Evolutionary conservation across 1,140 invertebrate species (phyloP).

Genomic region (Procambarus virginalis): DNA sequence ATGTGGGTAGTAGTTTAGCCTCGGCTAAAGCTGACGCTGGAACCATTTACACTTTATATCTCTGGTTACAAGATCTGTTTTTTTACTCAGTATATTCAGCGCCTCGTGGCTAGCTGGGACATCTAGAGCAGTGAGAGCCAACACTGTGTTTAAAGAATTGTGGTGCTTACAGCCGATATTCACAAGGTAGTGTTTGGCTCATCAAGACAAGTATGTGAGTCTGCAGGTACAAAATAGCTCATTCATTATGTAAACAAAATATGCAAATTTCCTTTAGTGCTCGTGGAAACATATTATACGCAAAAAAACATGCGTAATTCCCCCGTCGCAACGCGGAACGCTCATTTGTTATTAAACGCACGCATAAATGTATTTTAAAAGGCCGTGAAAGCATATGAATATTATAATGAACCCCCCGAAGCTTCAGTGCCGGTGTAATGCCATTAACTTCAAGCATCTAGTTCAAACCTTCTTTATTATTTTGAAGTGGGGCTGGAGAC

Average conservation of each 20-base stretch:
- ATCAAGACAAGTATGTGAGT: background rate
- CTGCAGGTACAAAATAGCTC: background rate
- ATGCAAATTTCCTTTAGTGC: conserved; percentile 1
- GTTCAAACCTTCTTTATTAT: background rate
- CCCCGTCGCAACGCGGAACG: background rate
- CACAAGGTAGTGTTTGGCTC: too few relatives aligned
- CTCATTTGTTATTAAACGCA: background rate
- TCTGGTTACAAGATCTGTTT: too few relatives aligned
- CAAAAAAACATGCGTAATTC: background rate
- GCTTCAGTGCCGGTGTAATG: background rate
- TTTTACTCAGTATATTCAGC: too few relatives aligned
- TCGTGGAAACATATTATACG: background rate
- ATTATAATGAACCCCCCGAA: background rate
- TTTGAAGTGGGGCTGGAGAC: background rate
- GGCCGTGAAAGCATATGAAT: background rate
- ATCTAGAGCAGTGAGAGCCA: too few relatives aligned
- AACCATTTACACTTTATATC: too few relatives aligned
- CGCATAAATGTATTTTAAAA: background rate
- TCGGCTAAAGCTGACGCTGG: too few relatives aligned
- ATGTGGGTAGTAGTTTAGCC: too few relatives aligned
- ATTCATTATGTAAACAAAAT: background rate
- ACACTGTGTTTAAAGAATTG: too few relatives aligned
- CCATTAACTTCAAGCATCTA: background rate
- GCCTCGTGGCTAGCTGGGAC: too few relatives aligned
- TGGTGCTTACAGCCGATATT: too few relatives aligned